Evolutionary conservation across 92 coral and sea anemone species (phyloP).

Genomic region (Zoanthus solanderi): DNA sequence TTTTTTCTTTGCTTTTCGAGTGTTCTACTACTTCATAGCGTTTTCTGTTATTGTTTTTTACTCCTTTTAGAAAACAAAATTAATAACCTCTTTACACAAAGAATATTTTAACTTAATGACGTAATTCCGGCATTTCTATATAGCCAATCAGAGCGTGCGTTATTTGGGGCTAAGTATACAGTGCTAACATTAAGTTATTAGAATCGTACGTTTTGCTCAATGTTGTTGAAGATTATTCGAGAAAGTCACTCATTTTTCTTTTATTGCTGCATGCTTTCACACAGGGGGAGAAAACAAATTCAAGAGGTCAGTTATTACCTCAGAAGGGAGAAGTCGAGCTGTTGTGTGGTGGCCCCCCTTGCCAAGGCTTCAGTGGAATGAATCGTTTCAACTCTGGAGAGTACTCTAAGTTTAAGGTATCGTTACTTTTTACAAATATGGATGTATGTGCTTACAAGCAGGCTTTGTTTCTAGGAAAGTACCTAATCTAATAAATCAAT

Average conservation of each 20-base stretch:
- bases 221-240: background rate
- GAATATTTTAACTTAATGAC: too few relatives aligned
- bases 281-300: conserved; percentile 87
- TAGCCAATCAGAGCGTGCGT: too few relatives aligned
- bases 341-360: conserved; percentile 99
- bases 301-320: conserved; percentile 91
- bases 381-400: conserved; percentile 97
- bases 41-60: too few relatives aligned
- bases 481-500: too few relatives aligned
- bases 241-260: background rate
- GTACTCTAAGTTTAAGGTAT: conserved; percentile 94
- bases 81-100: too few relatives aligned
- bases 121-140: too few relatives aligned
- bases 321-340: conserved; percentile 97
- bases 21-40: too few relatives aligned
- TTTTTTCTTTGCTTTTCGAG: too few relatives aligned
- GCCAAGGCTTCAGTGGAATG: conserved; percentile 99
- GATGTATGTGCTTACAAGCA: too few relatives aligned
- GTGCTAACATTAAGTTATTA: background rate
- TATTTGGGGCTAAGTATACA: too few relatives aligned
- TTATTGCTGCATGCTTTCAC: background rate
- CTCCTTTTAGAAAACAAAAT: too few relatives aligned
- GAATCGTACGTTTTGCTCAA: background rate
- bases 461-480: too few relatives aligned
- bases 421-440: background rate